Evolutionary conservation across 2,113 vertebrate species (phyloP).

Genomic region (Crotalus horridus): DNA sequence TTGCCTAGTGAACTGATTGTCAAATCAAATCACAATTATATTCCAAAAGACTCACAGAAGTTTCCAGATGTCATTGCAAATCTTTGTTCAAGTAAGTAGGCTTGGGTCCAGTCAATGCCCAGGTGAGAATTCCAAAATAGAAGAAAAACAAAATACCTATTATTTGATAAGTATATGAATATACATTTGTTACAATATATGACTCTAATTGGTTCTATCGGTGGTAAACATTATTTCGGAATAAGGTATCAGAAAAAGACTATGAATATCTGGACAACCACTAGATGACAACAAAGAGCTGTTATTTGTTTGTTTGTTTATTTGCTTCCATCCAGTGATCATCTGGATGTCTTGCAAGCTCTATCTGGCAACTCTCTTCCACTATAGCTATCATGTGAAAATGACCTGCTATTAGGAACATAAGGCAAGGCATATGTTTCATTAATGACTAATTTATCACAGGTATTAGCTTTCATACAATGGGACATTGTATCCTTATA

Average conservation of each 20-base stretch:
- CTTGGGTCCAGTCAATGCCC: neutral
- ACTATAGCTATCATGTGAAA: neutral
- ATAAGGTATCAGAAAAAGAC: neutral
- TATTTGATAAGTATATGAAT: neutral
- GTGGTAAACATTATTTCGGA: neutral
- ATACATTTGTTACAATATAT: neutral
- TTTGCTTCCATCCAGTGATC: neutral
- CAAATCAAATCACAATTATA: neutral
- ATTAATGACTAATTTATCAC: neutral
- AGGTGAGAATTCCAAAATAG: neutral
- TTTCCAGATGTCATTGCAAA: neutral
- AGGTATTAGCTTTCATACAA: conserved; percentile 10
- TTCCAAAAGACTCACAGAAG: neutral
- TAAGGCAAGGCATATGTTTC: conserved; percentile 13
- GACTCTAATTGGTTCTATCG: neutral
- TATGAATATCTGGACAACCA: neutral
- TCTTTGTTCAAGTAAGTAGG: neutral
- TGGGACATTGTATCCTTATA: neutral
- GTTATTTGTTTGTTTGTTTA: neutral
- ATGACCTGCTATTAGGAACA: neutral
- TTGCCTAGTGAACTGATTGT: neutral
- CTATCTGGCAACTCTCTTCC: neutral
- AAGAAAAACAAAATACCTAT: neutral
- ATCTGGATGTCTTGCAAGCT: neutral
- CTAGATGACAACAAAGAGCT: neutral